Evolutionary conservation across 2,888 invertebrate genomes (phyloP).

Genomic region (Pilophorus perplexus): DNA sequence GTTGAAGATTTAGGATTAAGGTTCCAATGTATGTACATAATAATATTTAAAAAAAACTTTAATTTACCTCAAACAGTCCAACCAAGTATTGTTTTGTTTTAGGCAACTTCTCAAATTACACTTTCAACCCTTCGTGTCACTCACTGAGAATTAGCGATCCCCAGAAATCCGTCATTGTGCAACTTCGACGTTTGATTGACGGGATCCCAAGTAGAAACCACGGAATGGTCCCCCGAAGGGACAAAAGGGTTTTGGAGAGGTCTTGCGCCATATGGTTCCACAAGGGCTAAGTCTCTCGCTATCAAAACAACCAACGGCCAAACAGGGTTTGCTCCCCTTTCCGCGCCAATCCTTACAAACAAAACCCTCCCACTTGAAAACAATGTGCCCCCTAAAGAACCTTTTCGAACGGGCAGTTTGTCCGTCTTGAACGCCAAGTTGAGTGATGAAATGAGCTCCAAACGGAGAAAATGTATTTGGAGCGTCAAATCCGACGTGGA

Average conservation of each 20-base stretch:
- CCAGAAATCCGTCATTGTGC: slow-evolving; percentile 15
- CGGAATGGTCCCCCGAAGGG: too few relatives aligned
- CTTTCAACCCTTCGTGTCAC: too few relatives aligned
- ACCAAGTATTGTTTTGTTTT: too few relatives aligned
- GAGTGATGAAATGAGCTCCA: too few relatives aligned
- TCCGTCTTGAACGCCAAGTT: too few relatives aligned
- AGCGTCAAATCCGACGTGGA: too few relatives aligned
- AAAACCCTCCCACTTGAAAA: slow-evolving; percentile 13
- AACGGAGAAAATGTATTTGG: too few relatives aligned
- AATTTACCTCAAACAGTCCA: too few relatives aligned
- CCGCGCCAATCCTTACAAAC: slow-evolving; percentile 1
- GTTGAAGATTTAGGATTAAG: neutral
- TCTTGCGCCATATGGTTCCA: slow-evolving; percentile 27
- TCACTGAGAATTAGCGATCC: too few relatives aligned
- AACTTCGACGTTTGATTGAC: slow-evolving; percentile 25
- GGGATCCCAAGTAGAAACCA: neutral
- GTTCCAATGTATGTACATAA: too few relatives aligned
- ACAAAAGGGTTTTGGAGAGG: slow-evolving; percentile 31
- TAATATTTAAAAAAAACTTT: too few relatives aligned
- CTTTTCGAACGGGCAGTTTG: slow-evolving; percentile 8
- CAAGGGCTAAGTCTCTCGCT: slow-evolving; percentile 4
- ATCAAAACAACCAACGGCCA: slow-evolving; percentile 27
- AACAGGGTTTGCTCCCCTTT: neutral
- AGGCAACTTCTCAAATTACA: too few relatives aligned
- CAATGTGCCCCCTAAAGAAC: slow-evolving; percentile 6